Evolutionary conservation across 2,888 invertebrate species (phyloP).

Genomic region (Trilocha varians): DNA sequence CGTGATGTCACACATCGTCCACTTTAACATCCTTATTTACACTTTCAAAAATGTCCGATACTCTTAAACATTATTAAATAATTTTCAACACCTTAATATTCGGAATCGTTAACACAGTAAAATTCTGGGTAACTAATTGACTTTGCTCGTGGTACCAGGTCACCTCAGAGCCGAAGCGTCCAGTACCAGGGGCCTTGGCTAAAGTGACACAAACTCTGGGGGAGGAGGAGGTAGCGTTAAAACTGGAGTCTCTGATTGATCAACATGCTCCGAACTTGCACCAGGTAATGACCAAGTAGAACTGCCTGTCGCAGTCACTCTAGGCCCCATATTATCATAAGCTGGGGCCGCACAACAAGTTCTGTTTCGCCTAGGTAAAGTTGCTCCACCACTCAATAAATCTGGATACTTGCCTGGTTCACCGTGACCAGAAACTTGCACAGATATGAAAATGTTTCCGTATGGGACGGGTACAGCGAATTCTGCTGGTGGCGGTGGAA

Average conservation of each 20-base stretch:
- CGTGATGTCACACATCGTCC: constrained; percentile 64
- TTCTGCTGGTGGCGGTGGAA: constrained; percentile 68
- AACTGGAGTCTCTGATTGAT: constrained; percentile 56
- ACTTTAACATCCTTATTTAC: constrained; percentile 52
- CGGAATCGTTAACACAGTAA: constrained; percentile 47
- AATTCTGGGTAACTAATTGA: constrained; percentile 65
- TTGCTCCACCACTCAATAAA: constrained; percentile 71
- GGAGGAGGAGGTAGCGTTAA: constrained; percentile 72
- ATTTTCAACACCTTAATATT: constrained; percentile 13
- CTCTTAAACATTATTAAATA: constrained; percentile 48
- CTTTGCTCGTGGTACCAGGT: constrained; percentile 58
- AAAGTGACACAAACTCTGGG: constrained; percentile 65
- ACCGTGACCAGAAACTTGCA: constrained; percentile 77
- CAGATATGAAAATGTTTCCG: constrained; percentile 90
- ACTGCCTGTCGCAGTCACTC: constrained; percentile 90
- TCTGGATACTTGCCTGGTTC: constrained; percentile 80
- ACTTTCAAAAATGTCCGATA: constrained; percentile 15
- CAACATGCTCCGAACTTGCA: constrained; percentile 48
- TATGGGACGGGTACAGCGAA: constrained; percentile 70
- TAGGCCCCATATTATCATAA: constrained; percentile 93
- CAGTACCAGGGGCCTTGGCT: constrained; percentile 66
- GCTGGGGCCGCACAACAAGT: constrained; percentile 75
- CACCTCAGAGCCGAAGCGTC: constrained; percentile 62
- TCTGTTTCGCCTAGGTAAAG: constrained; percentile 64
- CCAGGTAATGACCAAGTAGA: constrained; percentile 86